These are phyloP conservation scores for Gallinago stenura DNA, from an alignment of 2,797 vertebrate species.

Conservation along the genomic window DNA sequence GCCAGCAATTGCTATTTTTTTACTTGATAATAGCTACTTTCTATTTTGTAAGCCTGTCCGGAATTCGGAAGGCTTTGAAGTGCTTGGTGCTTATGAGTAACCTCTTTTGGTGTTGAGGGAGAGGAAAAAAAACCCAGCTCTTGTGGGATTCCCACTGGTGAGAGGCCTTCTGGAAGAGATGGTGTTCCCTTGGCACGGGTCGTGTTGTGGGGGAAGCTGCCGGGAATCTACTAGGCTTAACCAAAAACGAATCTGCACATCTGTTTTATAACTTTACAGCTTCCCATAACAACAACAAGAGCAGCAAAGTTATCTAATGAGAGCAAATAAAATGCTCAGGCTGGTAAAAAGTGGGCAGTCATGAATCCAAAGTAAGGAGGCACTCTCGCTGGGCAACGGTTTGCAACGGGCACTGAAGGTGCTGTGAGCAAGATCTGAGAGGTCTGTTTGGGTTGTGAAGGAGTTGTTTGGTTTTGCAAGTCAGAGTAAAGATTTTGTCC, in stretches of 20 bases:
- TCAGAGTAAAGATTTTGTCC: neutral
- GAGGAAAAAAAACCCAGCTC: accelerated
- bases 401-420: neutral
- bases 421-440: neutral
- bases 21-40: neutral
- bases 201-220: neutral
- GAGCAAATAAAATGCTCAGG: neutral
- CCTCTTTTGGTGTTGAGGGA: neutral
- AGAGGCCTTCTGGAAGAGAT: neutral
- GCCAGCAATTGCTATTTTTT: neutral
- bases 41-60: neutral
- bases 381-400: neutral
- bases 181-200: neutral
- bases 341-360: neutral
- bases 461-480: neutral
- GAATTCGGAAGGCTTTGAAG: neutral
- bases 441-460: neutral
- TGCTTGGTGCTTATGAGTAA: neutral
- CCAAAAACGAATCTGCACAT: neutral
- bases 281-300: neutral
- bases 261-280: neutral
- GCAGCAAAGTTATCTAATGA: neutral
- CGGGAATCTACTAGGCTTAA: neutral
- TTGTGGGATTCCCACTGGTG: neutral
- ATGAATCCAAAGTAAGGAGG: neutral